phyloP scores from a whole-genome alignment of 2,888 invertebrate species.

The Pandemis corylana region DNA sequence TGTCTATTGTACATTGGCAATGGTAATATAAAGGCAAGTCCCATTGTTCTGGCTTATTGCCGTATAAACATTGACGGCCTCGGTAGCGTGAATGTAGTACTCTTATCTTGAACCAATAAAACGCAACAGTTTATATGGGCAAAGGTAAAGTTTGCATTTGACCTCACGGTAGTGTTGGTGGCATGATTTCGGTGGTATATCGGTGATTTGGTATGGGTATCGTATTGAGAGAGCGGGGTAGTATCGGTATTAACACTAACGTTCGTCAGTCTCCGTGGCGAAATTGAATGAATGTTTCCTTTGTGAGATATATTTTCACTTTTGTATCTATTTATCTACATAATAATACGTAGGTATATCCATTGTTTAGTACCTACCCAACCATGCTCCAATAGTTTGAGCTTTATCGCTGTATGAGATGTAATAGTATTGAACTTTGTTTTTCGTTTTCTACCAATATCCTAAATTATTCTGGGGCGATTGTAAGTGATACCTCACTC shows the following conservation, averaged over 20 bases:
- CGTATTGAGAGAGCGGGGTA: neutral
- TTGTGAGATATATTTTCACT: too few relatives aligned
- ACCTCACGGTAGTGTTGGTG: slow-evolving; percentile 51
- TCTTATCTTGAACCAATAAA: slow-evolving; percentile 66
- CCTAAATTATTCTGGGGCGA: too few relatives aligned
- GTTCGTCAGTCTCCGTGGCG: too few relatives aligned
- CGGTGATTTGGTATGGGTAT: neutral
- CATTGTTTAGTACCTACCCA: too few relatives aligned
- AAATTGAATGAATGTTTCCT: too few relatives aligned
- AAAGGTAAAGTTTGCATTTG: slow-evolving; percentile 68
- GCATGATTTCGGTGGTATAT: neutral
- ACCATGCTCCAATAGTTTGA: too few relatives aligned
- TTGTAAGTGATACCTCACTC: neutral
- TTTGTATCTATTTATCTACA: too few relatives aligned
- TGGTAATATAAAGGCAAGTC: slow-evolving; percentile 19
- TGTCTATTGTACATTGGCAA: slow-evolving; percentile 19
- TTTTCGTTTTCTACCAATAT: too few relatives aligned
- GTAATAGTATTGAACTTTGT: too few relatives aligned
- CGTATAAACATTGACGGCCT: slow-evolving; percentile 18
- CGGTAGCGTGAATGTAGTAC: slow-evolving; percentile 44
- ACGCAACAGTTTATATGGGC: slow-evolving; percentile 58
- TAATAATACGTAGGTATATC: too few relatives aligned
- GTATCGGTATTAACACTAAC: neutral
- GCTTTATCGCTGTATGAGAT: too few relatives aligned
- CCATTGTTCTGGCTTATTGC: slow-evolving; percentile 29